A percentile compares a stretch with the other conserved stretches of the same genome.
These are phyloP conservation scores for Atherinomorus stipes DNA, from an alignment of 2,113 vertebrate species.

Conservation along the genomic window DNA sequence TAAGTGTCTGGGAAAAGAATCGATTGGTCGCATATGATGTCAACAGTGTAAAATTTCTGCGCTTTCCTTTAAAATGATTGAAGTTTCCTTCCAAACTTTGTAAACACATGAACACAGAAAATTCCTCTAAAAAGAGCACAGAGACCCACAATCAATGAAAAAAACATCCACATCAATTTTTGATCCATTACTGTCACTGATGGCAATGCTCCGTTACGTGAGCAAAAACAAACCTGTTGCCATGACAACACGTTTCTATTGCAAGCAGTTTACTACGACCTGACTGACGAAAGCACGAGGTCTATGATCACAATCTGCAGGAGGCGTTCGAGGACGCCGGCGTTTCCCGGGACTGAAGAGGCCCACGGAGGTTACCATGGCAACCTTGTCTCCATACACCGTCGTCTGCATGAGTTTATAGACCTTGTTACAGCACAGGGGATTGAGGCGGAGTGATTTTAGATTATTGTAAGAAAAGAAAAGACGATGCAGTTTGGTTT, in stretches of 20 bases:
- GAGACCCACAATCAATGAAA: constrained; percentile 84
- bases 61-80: constrained; percentile 70
- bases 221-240: constrained; percentile 67
- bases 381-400: neutral
- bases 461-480: constrained; percentile 75
- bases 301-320: constrained; percentile 78
- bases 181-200: constrained; percentile 85
- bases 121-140: constrained; percentile 64
- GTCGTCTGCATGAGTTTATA: constrained; percentile 23
- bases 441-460: constrained; percentile 28
- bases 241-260: constrained; percentile 88
- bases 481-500: constrained; percentile 57
- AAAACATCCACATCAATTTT: constrained; percentile 78
- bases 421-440: constrained; percentile 35
- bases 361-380: constrained; percentile 16
- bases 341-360: constrained; percentile 24
- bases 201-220: constrained; percentile 83
- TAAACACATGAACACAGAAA: constrained; percentile 68
- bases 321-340: constrained; percentile 33
- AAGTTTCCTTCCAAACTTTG: constrained; percentile 50
- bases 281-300: constrained; percentile 85
- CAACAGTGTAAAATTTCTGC: constrained; percentile 68
- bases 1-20: constrained; percentile 83
- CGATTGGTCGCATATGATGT: constrained; percentile 88
- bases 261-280: constrained; percentile 86